phyloP scores from a whole-genome alignment of 2,113 vertebrate species.

The Gopherus flavomarginatus region DNA sequence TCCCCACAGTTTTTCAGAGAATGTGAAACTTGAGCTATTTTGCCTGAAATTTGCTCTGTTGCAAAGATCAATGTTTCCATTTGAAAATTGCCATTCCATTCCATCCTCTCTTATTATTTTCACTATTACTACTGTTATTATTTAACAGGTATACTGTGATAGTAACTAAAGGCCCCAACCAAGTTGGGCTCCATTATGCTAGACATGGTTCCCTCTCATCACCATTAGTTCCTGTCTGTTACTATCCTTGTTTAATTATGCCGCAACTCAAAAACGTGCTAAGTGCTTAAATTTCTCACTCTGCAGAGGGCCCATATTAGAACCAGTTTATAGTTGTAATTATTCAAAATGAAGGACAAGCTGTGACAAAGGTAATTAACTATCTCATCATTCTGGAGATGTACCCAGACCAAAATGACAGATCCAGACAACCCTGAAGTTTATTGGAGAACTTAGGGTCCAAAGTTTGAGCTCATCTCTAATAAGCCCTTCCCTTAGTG shows the following conservation, averaged over 20 bases:
- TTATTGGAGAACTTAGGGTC: neutral
- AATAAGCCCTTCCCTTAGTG: neutral
- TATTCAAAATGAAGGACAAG: neutral
- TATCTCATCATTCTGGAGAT: neutral
- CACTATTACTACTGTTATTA: neutral
- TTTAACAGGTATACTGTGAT: neutral
- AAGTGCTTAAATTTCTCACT: neutral
- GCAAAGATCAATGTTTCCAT: neutral
- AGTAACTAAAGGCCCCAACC: neutral
- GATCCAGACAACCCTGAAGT: neutral
- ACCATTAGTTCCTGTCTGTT: slow-evolving; percentile 22
- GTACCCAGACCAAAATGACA: neutral
- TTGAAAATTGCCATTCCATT: neutral
- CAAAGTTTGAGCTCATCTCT: neutral
- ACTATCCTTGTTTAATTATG: slow-evolving; percentile 13
- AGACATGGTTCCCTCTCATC: slow-evolving; percentile 1
- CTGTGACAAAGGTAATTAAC: neutral
- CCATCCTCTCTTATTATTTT: neutral
- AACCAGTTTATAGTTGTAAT: neutral
- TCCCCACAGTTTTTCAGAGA: neutral
- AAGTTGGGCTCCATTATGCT: neutral
- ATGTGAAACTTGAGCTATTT: neutral
- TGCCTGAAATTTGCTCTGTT: neutral
- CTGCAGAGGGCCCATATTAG: neutral
- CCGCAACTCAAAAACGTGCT: neutral